Evolutionary conservation across 2,797 vertebrate genomes (phyloP).

Genomic region (Trematomus bernacchii): DNA sequence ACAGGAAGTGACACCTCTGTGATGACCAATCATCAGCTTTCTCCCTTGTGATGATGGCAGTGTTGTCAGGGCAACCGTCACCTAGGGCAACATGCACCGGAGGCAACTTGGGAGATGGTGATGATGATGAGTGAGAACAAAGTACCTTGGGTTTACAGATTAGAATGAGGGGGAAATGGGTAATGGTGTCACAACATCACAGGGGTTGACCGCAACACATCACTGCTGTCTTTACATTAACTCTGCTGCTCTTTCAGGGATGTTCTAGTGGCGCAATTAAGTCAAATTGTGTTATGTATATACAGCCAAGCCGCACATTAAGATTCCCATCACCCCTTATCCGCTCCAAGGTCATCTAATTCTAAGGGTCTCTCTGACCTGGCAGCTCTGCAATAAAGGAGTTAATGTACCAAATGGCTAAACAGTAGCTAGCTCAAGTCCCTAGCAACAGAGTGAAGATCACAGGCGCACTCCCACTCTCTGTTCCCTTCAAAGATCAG

Average conservation of each 20-base stretch:
- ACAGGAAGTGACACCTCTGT: constrained; percentile 74
- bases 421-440: constrained; percentile 50
- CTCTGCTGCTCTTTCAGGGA: neutral
- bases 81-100: constrained; percentile 69
- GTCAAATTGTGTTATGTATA: neutral
- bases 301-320: neutral
- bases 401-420: constrained; percentile 40
- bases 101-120: constrained; percentile 52
- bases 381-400: constrained; percentile 19
- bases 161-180: neutral
- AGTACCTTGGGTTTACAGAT: constrained; percentile 56
- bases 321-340: neutral
- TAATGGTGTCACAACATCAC: constrained; percentile 6
- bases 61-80: constrained; percentile 77
- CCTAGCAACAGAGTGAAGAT: constrained; percentile 55
- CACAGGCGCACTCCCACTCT: constrained; percentile 44
- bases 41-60: constrained; percentile 67
- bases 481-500: constrained; percentile 48
- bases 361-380: neutral
- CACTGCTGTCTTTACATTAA: neutral
- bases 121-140: constrained; percentile 55
- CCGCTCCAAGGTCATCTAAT: constrained; percentile 9
- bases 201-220: constrained; percentile 6
- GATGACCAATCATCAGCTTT: constrained; percentile 76
- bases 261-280: neutral